Conservation (phyloP, 2,113 vertebrate species). For the Brachirus orientalis region DNA sequence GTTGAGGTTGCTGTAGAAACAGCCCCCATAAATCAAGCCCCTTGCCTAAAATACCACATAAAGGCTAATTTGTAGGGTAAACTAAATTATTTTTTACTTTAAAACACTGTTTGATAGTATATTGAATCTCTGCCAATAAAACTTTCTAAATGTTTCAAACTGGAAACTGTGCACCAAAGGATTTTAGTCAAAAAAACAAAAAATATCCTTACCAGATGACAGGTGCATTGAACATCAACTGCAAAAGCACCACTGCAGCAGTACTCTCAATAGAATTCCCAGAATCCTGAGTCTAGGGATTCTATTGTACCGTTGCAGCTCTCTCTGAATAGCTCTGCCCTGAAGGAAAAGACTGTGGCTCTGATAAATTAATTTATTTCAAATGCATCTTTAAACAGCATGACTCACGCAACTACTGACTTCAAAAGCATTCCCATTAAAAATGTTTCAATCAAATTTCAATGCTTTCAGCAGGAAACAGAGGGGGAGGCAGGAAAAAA, state of each 20-base stretch:
- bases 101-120: too few species aligned
- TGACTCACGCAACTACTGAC: constrained; percentile 39
- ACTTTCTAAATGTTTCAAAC: too few species aligned
- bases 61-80: too few species aligned
- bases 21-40: too few species aligned
- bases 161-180: constrained; percentile 5
- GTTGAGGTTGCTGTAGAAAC: too few species aligned
- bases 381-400: constrained; percentile 54
- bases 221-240: constrained; percentile 9
- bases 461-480: constrained; percentile 45
- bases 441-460: constrained; percentile 66
- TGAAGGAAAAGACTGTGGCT: constrained; percentile 36
- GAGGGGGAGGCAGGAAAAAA: neutral
- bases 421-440: constrained; percentile 62
- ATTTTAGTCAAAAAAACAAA: neutral
- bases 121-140: too few species aligned
- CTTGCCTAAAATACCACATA: too few species aligned
- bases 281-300: neutral
- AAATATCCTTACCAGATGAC: neutral
- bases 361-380: constrained; percentile 56
- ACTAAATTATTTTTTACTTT: too few species aligned
- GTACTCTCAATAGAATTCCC: neutral
- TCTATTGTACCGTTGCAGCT: neutral
- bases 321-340: constrained; percentile 18
- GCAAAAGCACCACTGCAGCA: neutral